These are phyloP conservation scores for Sebastolobus altivelis DNA, from an alignment of 2,797 vertebrate species.

Conservation along the genomic window DNA sequence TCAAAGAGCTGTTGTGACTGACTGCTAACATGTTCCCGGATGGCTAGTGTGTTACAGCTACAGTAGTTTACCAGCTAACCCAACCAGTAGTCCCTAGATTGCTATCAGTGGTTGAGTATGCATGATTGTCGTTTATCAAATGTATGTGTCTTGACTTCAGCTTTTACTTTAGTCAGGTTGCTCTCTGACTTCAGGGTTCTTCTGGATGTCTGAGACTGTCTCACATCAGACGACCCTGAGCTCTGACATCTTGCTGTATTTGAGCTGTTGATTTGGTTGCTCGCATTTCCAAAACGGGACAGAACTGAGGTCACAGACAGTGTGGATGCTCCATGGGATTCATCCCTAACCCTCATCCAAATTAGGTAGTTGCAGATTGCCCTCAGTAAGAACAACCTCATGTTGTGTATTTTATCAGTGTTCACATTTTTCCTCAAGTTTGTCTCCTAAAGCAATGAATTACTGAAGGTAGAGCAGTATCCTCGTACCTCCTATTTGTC, in stretches of 20 bases:
- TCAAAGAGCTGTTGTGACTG: neutral
- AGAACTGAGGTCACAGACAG: neutral
- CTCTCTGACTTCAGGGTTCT: neutral
- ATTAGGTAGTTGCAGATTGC: neutral
- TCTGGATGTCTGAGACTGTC: neutral
- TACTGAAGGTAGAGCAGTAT: neutral
- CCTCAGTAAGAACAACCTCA: neutral
- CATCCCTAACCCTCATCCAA: neutral
- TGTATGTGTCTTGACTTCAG: no score
- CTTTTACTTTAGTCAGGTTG: neutral
- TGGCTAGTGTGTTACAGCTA: neutral
- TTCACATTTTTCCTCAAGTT: neutral
- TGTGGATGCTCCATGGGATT: conserved; percentile 4
- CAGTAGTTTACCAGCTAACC: neutral
- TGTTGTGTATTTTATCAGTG: neutral
- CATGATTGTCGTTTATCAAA: neutral
- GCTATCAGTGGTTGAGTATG: neutral
- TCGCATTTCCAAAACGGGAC: neutral
- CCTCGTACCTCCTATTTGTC: conserved; percentile 4
- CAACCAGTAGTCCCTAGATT: neutral
- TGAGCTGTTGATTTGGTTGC: neutral
- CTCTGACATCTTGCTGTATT: conserved; percentile 4
- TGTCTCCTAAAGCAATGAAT: neutral
- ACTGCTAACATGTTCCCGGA: neutral
- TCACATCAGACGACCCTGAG: neutral